phyloP scores from a whole-genome alignment of 2,797 vertebrate genomes.

The Pogoniulus pusillus region DNA sequence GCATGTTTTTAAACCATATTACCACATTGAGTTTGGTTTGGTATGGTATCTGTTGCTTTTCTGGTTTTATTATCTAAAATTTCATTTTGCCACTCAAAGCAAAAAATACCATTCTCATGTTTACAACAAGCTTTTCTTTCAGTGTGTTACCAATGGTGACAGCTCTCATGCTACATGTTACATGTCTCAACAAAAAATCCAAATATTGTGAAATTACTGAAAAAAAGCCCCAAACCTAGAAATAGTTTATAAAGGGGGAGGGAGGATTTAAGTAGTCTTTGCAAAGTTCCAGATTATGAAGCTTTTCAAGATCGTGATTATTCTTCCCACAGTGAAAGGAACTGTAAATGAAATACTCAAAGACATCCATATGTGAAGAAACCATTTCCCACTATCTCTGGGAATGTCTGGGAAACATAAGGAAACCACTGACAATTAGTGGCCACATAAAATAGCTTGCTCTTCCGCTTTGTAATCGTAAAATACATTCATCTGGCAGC shows the following conservation, averaged over 20 bases:
- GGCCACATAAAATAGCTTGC: conserved; percentile 41
- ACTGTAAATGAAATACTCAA: not conserved
- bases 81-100: not conserved
- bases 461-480: conserved; percentile 36
- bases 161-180: not conserved
- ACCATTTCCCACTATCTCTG: conserved; percentile 42
- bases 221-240: not conserved
- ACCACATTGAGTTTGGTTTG: no score
- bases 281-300: not conserved
- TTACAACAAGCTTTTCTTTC: not conserved
- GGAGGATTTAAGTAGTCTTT: not conserved
- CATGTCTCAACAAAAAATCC: not conserved
- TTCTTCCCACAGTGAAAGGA: conserved; percentile 20
- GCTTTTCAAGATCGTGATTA: not conserved
- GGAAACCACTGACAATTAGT: conserved; percentile 63
- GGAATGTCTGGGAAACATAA: conserved; percentile 55
- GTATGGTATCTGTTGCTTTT: not conserved
- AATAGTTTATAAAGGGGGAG: not conserved
- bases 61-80: not conserved
- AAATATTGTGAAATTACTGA: not conserved
- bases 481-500: conserved; percentile 41
- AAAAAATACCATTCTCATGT: not conserved
- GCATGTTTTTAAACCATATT: no score
- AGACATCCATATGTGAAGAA: conserved; percentile 19
- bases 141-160: not conserved